A percentile compares a stretch with the other conserved stretches of the same genome.
These are phyloP conservation scores for Papilio helenus DNA, from an alignment of 1,140 invertebrate species.

Conservation along the genomic window DNA sequence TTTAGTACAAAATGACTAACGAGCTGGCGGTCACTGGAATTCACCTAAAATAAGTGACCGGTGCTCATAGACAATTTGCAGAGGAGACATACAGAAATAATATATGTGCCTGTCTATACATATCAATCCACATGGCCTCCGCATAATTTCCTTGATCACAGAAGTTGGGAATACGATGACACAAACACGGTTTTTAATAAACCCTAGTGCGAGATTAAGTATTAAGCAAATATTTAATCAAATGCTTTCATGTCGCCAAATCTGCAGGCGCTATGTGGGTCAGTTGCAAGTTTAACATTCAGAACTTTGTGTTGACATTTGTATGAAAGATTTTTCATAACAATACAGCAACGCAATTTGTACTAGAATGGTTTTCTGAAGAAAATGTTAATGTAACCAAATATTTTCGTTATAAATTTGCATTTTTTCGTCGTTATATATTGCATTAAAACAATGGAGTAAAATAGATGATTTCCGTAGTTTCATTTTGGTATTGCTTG, in stretches of 20 bases:
- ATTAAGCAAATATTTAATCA: constrained; percentile 1
- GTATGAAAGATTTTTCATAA: background rate
- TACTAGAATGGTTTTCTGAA: background rate
- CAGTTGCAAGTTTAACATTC: background rate
- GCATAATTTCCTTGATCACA: no score
- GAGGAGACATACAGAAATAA: no score
- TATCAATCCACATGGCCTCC: no score
- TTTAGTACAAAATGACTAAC: no score
- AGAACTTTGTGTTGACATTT: background rate
- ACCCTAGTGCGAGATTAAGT: background rate
- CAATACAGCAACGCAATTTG: background rate
- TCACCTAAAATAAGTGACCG: no score
- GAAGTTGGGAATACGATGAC: no score
- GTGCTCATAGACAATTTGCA: no score
- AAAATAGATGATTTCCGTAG: background rate
- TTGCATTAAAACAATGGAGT: no score
- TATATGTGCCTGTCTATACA: no score
- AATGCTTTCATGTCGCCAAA: background rate
- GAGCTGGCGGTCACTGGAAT: no score
- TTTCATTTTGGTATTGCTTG: no score
- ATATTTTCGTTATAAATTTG: background rate
- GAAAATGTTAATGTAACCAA: background rate
- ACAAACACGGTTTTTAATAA: constrained; percentile 9
- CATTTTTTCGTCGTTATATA: no score
- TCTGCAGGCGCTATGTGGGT: constrained; percentile 4